Percentiles rank a stretch among this genome's conserved stretches.
Conservation (phyloP, 2,113 vertebrate genomes). For the Leucosticte australis region DNA sequence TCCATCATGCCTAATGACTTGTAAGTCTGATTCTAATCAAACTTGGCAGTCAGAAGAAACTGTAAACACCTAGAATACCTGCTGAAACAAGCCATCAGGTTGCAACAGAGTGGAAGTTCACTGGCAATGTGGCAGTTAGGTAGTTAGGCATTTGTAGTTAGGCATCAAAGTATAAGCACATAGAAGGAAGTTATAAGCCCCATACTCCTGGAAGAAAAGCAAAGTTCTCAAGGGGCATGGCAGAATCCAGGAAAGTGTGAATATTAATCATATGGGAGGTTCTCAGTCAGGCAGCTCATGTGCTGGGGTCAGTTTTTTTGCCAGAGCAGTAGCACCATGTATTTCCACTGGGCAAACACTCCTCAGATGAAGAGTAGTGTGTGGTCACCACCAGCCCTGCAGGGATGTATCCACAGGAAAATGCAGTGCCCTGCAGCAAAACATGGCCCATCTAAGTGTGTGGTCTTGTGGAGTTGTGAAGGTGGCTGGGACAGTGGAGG, state of each 20-base stretch:
- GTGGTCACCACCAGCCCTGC: neutral
- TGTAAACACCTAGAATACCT: neutral
- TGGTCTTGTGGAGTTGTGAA: neutral
- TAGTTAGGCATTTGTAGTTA: neutral
- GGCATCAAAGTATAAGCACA: neutral
- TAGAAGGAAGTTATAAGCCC: neutral
- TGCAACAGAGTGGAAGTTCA: neutral
- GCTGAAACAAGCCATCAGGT: neutral
- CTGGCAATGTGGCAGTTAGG: neutral
- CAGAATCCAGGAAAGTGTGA: neutral
- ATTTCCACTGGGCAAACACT: neutral
- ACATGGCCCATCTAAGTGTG: accelerated
- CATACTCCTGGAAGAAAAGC: accelerated
- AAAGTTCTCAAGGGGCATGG: neutral
- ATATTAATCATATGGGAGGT: neutral
- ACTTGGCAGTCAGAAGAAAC: neutral
- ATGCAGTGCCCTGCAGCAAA: neutral
- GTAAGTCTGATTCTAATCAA: neutral
- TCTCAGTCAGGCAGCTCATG: neutral
- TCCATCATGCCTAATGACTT: neutral
- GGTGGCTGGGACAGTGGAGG: neutral
- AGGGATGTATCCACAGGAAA: neutral
- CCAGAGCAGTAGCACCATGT: neutral
- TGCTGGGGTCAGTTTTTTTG: neutral
- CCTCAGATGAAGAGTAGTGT: neutral